These are phyloP conservation scores for Zoanthus gigantus DNA, from an alignment of 92 coral and sea anemone species.

Conservation along the genomic window DNA sequence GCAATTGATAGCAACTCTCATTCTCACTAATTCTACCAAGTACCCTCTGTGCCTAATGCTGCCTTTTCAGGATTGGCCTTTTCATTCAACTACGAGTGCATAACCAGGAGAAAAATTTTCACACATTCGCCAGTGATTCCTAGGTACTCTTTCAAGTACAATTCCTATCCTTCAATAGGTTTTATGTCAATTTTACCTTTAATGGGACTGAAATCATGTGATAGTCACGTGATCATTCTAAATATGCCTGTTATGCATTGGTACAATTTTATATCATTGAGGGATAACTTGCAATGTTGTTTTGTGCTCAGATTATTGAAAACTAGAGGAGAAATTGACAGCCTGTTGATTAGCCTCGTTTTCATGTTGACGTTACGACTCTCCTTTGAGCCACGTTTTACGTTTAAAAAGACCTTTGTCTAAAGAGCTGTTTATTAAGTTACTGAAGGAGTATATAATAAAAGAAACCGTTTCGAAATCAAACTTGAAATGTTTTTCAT, in stretches of 20 bases:
- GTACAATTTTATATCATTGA: neutral
- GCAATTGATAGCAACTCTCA: too few relatives aligned
- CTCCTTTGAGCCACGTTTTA: too few relatives aligned
- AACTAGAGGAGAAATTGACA: neutral
- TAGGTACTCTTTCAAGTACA: too few relatives aligned
- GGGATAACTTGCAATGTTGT: neutral
- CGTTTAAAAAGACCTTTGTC: neutral
- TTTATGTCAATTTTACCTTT: neutral
- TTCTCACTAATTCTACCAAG: too few relatives aligned
- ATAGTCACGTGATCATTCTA: neutral
- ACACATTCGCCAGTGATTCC: too few relatives aligned
- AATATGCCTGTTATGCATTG: neutral
- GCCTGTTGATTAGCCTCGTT: constrained; percentile 12
- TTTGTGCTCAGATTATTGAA: neutral
- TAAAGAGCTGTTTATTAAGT: neutral
- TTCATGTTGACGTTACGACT: constrained; percentile 31
- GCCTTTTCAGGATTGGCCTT: too few relatives aligned
- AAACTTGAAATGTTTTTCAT: neutral
- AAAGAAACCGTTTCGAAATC: neutral
- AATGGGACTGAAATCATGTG: neutral
- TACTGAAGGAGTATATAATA: neutral
- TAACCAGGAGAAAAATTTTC: too few relatives aligned
- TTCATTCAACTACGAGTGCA: too few relatives aligned
- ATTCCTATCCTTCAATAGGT: too few relatives aligned
- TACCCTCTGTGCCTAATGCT: too few relatives aligned